phyloP scores from a whole-genome alignment of 2,888 invertebrate genomes.

The Chalcosyrphus nemorum region DNA sequence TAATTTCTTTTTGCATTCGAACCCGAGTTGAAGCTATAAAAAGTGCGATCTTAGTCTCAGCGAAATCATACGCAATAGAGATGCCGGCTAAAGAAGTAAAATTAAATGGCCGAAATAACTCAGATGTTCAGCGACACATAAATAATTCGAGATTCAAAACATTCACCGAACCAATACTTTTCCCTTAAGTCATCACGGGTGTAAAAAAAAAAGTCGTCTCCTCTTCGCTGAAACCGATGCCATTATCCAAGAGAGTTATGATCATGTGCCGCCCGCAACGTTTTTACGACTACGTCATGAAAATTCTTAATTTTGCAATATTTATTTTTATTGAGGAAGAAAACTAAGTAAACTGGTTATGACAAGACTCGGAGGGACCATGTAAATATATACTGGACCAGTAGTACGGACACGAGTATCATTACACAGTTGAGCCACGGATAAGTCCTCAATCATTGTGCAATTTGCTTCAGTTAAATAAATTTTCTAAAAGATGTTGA shows the following conservation, averaged over 20 bases:
- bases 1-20: no score
- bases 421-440: conserved; percentile 33
- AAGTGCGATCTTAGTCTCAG: no score
- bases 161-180: not conserved
- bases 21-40: no score
- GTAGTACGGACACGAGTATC: conserved; percentile 2
- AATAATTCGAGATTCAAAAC: not conserved
- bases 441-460: conserved; percentile 34
- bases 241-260: conserved; percentile 43
- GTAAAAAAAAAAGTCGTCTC: not conserved
- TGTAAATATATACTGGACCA: not conserved
- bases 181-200: not conserved
- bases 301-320: conserved; percentile 38
- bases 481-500: conserved; percentile 11
- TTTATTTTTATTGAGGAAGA: conserved; percentile 36
- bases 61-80: no score
- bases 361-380: not conserved
- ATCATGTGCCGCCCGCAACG: conserved; percentile 46
- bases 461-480: conserved; percentile 41
- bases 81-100: no score
- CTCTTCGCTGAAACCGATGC: not conserved
- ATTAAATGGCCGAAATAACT: no score
- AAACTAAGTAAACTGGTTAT: conserved; percentile 21
- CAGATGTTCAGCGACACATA: no score
- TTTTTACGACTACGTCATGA: conserved; percentile 18